Evolutionary conservation across 2,888 invertebrate species (phyloP).

Genomic region (Cybosia mesomella): DNA sequence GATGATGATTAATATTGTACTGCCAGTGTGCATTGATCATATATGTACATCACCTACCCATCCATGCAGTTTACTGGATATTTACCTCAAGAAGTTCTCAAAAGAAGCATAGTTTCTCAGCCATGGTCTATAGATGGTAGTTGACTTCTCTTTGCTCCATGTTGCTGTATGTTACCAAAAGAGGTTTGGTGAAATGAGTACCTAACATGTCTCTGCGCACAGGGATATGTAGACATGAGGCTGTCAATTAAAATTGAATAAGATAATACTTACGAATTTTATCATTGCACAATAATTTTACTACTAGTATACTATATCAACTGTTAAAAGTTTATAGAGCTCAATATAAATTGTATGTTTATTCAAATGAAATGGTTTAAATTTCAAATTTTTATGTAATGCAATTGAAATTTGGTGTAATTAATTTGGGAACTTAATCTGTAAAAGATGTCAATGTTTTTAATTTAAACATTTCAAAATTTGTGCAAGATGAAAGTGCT

Average conservation of each 20-base stretch:
- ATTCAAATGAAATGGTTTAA: background rate
- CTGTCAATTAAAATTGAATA: background rate
- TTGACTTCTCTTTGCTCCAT: background rate
- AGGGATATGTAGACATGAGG: background rate
- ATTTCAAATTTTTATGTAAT: background rate
- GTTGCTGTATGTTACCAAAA: background rate
- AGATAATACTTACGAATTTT: background rate
- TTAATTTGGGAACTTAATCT: background rate
- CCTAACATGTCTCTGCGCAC: background rate
- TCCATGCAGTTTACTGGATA: background rate
- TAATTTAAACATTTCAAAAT: slow-evolving; percentile 3
- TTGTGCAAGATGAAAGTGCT: background rate
- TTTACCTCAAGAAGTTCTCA: background rate
- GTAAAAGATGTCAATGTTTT: background rate
- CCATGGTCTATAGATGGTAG: no score
- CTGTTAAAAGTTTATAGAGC: background rate
- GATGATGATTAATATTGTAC: background rate
- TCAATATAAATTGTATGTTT: background rate
- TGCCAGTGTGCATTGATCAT: background rate
- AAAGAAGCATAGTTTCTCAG: background rate
- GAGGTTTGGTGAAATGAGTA: background rate
- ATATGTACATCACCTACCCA: background rate
- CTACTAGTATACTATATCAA: background rate
- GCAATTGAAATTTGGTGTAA: background rate
- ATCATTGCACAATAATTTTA: background rate